These are phyloP conservation scores for Euura lappo DNA, from an alignment of 1,140 invertebrate species.

Conservation along the genomic window DNA sequence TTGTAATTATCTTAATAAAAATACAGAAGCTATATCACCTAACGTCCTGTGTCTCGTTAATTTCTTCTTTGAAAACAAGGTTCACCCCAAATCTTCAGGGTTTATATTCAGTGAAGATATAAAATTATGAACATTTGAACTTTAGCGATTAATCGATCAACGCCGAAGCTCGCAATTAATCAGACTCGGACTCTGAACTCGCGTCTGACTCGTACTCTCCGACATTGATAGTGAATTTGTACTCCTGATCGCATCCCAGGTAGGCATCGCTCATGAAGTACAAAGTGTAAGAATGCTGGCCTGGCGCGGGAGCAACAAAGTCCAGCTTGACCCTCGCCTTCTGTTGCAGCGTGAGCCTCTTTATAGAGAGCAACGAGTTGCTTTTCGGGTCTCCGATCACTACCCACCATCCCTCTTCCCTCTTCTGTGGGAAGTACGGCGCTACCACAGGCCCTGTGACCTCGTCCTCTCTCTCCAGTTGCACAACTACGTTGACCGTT, in stretches of 20 bases:
- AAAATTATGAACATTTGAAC: no score
- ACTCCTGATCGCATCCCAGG: slow-evolving; percentile 97
- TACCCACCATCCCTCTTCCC: slow-evolving; percentile 99
- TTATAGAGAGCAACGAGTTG: slow-evolving; percentile 96
- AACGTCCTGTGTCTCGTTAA: no score
- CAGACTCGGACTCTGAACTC: slow-evolving; percentile 64
- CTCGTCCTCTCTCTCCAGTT: slow-evolving; percentile 96
- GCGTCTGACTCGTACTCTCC: slow-evolving; percentile 70
- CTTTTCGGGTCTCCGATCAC: slow-evolving; percentile 96
- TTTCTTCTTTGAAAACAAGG: no score
- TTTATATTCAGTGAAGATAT: no score
- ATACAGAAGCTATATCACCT: no score
- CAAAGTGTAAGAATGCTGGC: slow-evolving; percentile 89
- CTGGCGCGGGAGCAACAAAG: slow-evolving; percentile 88
- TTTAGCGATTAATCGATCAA: no score
- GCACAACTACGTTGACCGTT: slow-evolving; percentile 87
- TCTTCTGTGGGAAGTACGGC: slow-evolving; percentile 96
- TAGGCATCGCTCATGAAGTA: slow-evolving; percentile 99
- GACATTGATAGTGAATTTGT: slow-evolving; percentile 85
- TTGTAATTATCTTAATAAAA: no score
- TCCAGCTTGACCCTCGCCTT: slow-evolving; percentile 95
- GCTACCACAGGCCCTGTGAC: slow-evolving; percentile 96
- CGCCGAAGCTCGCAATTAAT: slow-evolving; percentile 36
- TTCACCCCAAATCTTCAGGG: no score
- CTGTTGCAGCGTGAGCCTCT: slow-evolving; percentile 91